A percentile compares a stretch with the other conserved stretches of the same genome.
phyloP scores from a whole-genome alignment of 2,888 invertebrate genomes.

The Lasius fuliginosus region DNA sequence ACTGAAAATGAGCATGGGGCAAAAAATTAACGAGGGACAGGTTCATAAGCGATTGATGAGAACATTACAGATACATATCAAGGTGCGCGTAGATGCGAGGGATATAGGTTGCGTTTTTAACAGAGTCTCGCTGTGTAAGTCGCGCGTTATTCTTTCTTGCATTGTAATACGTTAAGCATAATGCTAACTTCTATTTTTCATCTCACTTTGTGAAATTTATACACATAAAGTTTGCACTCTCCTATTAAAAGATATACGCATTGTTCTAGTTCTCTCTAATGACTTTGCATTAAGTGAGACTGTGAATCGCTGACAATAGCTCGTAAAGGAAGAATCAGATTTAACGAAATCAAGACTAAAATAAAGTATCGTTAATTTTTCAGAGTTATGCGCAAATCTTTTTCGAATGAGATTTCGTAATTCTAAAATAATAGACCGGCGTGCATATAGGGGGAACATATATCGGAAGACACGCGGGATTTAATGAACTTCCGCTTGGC shows the following conservation, averaged over 20 bases:
- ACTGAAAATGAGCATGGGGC: background rate
- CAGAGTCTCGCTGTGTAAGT: background rate
- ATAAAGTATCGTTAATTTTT: slow-evolving; percentile 31
- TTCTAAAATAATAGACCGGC: slow-evolving; percentile 37
- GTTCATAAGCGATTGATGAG: slow-evolving; percentile 19
- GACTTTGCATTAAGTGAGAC: background rate
- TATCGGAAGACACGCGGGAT: slow-evolving; percentile 44
- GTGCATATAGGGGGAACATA: slow-evolving; percentile 20
- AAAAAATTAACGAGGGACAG: slow-evolving; percentile 14
- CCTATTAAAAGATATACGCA: background rate
- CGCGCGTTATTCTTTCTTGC: slow-evolving; percentile 19
- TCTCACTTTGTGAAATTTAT: slow-evolving; percentile 7
- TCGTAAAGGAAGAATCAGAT: background rate
- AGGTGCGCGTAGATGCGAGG: background rate
- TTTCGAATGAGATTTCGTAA: slow-evolving; percentile 34
- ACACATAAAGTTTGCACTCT: background rate
- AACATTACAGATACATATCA: slow-evolving; percentile 1
- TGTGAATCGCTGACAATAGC: background rate
- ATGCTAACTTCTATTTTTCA: slow-evolving; percentile 21
- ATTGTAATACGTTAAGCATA: slow-evolving; percentile 13
- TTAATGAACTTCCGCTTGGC: slow-evolving; percentile 49
- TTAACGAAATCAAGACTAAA: background rate
- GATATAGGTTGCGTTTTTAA: slow-evolving; percentile 9
- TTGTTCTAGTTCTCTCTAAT: background rate
- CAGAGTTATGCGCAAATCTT: slow-evolving; percentile 19